Evolutionary conservation across 2,888 invertebrate species (phyloP).

Genomic region (Diloba caeruleocephala): DNA sequence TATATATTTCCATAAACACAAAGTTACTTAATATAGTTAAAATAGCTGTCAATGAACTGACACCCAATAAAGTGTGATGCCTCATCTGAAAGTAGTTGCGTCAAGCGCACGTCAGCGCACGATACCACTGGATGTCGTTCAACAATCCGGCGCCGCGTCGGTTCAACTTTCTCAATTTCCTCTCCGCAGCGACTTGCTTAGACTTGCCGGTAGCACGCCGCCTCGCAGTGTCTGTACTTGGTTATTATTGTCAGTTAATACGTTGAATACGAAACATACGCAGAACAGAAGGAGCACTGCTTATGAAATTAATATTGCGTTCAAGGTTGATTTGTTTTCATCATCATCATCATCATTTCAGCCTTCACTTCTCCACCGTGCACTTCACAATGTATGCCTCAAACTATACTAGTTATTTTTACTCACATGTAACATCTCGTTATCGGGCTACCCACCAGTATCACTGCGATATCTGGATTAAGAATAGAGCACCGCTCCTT

Average conservation of each 20-base stretch:
- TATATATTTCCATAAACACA: too few species aligned
- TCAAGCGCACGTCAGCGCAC: background rate
- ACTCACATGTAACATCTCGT: too few species aligned
- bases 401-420: too few species aligned
- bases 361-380: too few species aligned
- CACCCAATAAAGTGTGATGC: background rate
- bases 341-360: too few species aligned
- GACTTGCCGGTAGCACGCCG: background rate
- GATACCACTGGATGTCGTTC: background rate
- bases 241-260: background rate
- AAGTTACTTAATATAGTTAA: background rate
- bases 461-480: too few species aligned
- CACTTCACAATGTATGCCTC: too few species aligned
- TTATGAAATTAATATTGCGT: too few species aligned
- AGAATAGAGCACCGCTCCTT: too few species aligned
- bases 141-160: background rate
- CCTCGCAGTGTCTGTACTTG: background rate
- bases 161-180: constrained; percentile 54
- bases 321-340: too few species aligned
- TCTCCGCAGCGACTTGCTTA: background rate
- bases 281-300: background rate
- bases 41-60: background rate
- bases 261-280: background rate
- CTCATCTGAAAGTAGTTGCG: background rate
- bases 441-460: too few species aligned